Evolutionary conservation across 2,888 invertebrate species (phyloP), one percentile per base, ranked within the genome.

Genomic region (Trichopoda pennipes): DNA sequence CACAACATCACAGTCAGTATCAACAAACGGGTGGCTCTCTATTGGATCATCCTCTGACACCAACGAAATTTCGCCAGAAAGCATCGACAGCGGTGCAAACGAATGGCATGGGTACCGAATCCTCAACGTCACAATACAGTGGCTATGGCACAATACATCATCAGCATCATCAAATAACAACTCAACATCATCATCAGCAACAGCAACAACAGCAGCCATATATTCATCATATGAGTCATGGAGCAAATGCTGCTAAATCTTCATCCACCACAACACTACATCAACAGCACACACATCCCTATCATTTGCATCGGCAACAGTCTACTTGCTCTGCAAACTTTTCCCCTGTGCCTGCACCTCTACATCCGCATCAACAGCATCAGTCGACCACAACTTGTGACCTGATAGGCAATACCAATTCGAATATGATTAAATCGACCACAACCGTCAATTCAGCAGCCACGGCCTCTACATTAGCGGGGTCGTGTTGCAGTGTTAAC

Each of bases 371-470:
- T 86, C 91, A 91, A 85, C 88, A 90, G 80, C 90, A 91, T 84
- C 91, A 91, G 85, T 90, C 91, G 85, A 91, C 91, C 56, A 91
- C 90, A 79, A 91, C 91, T 81, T 88, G 89, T 85, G 91, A 91
- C 85, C 87, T 91, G 86, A 87, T 91, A 85, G 88, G 89, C 85
- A 85, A 86, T 82, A 86, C 86, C 82, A 89, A 90, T 86, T 85
- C 88, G 79, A 90, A 90, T 89, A 90, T 91, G 89, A 91, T 91
- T 88, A 91, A 90, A 86, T 90, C 91, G 82, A 90, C 91, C 73
- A 89, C 90, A 79, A 88, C 90, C 85, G 89, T 90, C 81, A 89
- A 90, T 85, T 88, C 88, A 81, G 86, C 87, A 81, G 90, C 91
- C 69, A 90, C 91, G 56, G 90, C 90, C 63, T 90, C 90, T 1